Base-by-base conservation (phyloP, 1,140 invertebrate species). In the Paraescarpia echinospica region DNA sequence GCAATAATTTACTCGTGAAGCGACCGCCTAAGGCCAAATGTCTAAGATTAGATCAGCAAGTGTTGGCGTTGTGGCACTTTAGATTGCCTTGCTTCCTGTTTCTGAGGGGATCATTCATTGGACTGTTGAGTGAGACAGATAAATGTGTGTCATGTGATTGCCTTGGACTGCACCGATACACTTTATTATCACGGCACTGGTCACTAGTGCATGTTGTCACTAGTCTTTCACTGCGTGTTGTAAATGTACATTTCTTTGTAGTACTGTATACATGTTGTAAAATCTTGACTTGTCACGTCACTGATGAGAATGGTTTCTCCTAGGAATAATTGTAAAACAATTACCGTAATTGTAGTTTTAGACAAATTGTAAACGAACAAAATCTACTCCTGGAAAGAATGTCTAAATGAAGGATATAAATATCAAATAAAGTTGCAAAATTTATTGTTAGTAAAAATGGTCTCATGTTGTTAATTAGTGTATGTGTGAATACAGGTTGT, bases 11-110 rank as follows among this genome's bases (percentile, higher is more conserved):
- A 35, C 35, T 8, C 91, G 41, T 33, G 35, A 41, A 91, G 14
- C 33, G 51, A 34, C 51, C 35, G 35, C 35, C 91, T 12, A 35
- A 91, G 91, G 5, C n/a, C 91, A 48, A 33, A 91, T 48, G 31
- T 18, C 35, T 33, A 34, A 91, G 33, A 35, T 34, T 33, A 48
- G 91, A 41, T 41, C 34, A 48, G 33, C 51, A n/a, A 31, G 34
- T 59, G 33, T 35, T 48, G 35, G n/a, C 35, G 35, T 6, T 41
- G 35, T n/a, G 33, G 35, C 51, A 59, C 18, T 91, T 35, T 77
- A 51, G 33, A 88, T 92, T 88, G 59, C 35, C 89, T 89, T 1
- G 35, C 59, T 59, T 88, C 89, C 89, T 51, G 22, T 48, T 92
- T 92, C 8, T 34, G 35, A n/a, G 12, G 33, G 18, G 34, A 33